Conservation (phyloP, 2,113 vertebrate genomes). For the Morone chrysops region DNA sequence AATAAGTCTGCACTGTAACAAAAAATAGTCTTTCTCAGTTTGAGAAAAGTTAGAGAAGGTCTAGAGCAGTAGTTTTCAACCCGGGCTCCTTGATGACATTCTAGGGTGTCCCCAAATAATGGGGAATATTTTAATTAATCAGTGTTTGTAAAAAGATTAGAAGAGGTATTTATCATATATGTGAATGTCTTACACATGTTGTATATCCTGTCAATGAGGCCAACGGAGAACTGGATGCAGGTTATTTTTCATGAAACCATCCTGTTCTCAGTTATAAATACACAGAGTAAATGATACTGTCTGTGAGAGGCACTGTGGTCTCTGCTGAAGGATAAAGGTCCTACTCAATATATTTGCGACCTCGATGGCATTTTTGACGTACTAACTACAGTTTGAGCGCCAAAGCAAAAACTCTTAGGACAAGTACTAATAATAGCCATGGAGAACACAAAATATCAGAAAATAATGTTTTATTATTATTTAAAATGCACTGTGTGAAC, state of each 20-base stretch:
- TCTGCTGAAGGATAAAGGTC: conserved; percentile 19
- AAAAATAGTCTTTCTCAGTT: too few relatives aligned
- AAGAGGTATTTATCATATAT: not conserved
- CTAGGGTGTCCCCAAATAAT: too few relatives aligned
- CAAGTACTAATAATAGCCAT: not conserved
- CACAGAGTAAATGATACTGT: not conserved
- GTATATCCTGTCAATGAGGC: too few relatives aligned
- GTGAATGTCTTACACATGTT: not conserved
- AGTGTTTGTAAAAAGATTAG: too few relatives aligned
- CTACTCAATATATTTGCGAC: conserved; percentile 45
- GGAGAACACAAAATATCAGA: conserved; percentile 1
- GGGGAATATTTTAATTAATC: too few relatives aligned
- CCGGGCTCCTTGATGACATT: too few relatives aligned
- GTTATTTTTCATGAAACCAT: not conserved
- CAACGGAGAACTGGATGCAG: not conserved
- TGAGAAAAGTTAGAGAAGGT: not conserved
- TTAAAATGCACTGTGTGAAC: too few relatives aligned
- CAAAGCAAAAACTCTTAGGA: conserved; percentile 16
- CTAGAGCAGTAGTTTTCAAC: too few relatives aligned
- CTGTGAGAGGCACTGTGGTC: not conserved
- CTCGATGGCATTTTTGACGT: conserved; percentile 10
- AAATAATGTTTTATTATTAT: not conserved
- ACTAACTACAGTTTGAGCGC: not conserved
- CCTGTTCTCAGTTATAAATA: not conserved
- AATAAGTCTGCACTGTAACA: not conserved